These are phyloP conservation scores for Callyntrura sp. DNA, from an alignment of 2,888 invertebrate genomes.

Conservation along the genomic window DNA sequence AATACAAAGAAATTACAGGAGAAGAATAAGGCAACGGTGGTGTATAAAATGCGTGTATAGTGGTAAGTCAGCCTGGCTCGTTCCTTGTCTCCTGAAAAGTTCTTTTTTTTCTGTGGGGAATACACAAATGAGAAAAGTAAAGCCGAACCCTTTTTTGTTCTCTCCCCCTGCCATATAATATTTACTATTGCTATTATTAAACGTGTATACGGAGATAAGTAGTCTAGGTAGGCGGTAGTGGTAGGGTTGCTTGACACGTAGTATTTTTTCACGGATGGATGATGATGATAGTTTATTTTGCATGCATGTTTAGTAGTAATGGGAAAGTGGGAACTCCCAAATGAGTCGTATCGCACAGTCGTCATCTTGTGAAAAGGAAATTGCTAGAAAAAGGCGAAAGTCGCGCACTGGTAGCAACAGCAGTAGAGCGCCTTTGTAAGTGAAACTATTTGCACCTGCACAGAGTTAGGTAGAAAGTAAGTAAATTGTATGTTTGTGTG, in stretches of 20 bases:
- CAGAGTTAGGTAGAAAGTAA: not conserved
- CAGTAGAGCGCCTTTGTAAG: not conserved
- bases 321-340: not conserved
- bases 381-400: not conserved
- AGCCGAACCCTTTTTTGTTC: not conserved
- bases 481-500: not conserved
- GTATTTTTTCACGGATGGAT: not conserved
- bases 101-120: slow-evolving; percentile 18
- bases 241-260: not conserved
- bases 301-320: not conserved
- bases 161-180: not conserved
- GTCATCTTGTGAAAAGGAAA: not conserved
- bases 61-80: not conserved
- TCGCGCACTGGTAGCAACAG: not conserved
- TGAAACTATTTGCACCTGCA: slow-evolving; percentile 18
- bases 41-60: not conserved
- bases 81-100: not conserved
- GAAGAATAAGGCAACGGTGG: not conserved
- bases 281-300: not conserved
- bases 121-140: slow-evolving; percentile 20
- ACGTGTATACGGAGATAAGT: not conserved
- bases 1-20: slow-evolving; percentile 5
- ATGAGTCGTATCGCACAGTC: slow-evolving; percentile 17
- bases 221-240: not conserved
- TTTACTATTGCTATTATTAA: not conserved